These are phyloP conservation scores for Hydriomena furcata DNA, from an alignment of 2,888 invertebrate genomes.

Conservation along the genomic window DNA sequence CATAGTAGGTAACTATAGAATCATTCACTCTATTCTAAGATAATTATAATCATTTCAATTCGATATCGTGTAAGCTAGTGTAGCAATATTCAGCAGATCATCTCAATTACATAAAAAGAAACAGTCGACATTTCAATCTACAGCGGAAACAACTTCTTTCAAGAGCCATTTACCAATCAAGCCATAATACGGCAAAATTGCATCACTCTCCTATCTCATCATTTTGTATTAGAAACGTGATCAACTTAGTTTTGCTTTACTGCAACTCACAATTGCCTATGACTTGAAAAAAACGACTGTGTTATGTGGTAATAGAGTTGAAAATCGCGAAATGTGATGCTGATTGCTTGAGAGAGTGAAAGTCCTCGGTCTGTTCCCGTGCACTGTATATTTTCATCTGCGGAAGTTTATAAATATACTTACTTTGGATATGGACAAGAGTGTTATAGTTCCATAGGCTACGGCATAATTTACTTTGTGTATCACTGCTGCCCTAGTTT, in stretches of 20 bases:
- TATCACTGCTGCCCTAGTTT: too few relatives aligned
- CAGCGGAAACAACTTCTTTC: constrained; percentile 36
- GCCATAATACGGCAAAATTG: constrained; percentile 31
- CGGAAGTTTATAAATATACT: constrained; percentile 48
- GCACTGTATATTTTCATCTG: constrained; percentile 48
- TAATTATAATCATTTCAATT: too few relatives aligned
- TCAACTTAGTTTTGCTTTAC: constrained; percentile 38
- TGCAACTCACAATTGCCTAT: constrained; percentile 26
- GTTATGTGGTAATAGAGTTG: constrained; percentile 27
- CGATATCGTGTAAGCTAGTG: too few relatives aligned
- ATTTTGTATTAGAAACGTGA: constrained; percentile 32
- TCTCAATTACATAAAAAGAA: constrained; percentile 16
- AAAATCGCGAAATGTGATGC: constrained; percentile 19
- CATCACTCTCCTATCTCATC: constrained; percentile 28
- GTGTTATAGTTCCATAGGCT: neutral
- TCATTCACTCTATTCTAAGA: too few relatives aligned
- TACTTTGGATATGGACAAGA: constrained; percentile 26
- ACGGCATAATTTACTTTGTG: too few relatives aligned
- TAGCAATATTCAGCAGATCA: neutral
- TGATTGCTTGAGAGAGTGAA: constrained; percentile 47
- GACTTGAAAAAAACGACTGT: constrained; percentile 24
- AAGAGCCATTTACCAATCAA: constrained; percentile 38
- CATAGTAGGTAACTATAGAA: too few relatives aligned
- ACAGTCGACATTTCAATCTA: constrained; percentile 25
- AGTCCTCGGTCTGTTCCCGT: constrained; percentile 44